Conservation (phyloP, 2,797 vertebrate species). For the Pogonophryne albipinna region DNA sequence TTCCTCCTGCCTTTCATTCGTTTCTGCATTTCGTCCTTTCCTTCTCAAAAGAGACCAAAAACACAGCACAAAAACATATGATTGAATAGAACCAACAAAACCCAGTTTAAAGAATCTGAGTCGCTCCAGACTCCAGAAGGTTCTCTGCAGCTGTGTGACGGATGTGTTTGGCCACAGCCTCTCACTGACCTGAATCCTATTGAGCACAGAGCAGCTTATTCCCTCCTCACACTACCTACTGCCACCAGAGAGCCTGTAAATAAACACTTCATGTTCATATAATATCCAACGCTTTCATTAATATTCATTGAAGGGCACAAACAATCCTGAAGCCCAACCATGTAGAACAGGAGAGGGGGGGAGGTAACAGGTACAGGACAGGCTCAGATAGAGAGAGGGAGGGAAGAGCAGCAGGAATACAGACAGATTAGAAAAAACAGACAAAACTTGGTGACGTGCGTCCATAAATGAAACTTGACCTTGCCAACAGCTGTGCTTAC, state of each 20-base stretch:
- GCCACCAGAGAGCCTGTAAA: slow-evolving; percentile 68
- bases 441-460: slow-evolving; percentile 44
- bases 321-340: slow-evolving; percentile 70
- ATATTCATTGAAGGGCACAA: slow-evolving; percentile 77
- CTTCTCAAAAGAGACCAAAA: not conserved
- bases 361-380: slow-evolving; percentile 47
- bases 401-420: not conserved
- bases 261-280: slow-evolving; percentile 82
- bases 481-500: slow-evolving; percentile 86
- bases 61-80: too few relatives aligned
- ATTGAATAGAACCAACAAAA: not conserved
- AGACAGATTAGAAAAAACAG: slow-evolving; percentile 43
- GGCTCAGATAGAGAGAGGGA: slow-evolving; percentile 21
- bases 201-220: slow-evolving; percentile 54
- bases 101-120: not conserved
- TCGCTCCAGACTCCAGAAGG: slow-evolving; percentile 1
- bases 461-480: slow-evolving; percentile 83
- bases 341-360: slow-evolving; percentile 64
- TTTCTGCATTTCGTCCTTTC: not conserved
- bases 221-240: slow-evolving; percentile 41
- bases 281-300: slow-evolving; percentile 78
- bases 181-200: slow-evolving; percentile 64
- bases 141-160: slow-evolving; percentile 48
- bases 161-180: slow-evolving; percentile 62
- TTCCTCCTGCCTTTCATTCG: not conserved